A percentile compares a stretch with the other conserved stretches of the same genome.
Conservation (phyloP, 2,797 vertebrate genomes). For the Eulemur mongoz region DNA sequence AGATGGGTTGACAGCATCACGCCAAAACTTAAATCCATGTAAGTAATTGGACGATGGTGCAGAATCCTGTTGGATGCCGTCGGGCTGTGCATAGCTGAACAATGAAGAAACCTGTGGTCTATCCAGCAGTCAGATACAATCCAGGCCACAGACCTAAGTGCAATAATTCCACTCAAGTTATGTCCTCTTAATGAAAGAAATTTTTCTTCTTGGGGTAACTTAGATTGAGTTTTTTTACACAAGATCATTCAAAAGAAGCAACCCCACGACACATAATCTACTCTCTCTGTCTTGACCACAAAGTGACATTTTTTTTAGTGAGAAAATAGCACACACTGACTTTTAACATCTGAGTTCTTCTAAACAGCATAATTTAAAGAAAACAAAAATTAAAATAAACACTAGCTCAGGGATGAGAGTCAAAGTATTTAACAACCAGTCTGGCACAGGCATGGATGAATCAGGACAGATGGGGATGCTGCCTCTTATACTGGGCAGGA, state of each 20-base stretch:
- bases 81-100: background rate
- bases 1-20: background rate
- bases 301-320: background rate
- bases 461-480: background rate
- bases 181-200: background rate
- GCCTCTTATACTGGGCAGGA: background rate
- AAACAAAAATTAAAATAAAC: background rate
- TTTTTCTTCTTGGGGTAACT: background rate
- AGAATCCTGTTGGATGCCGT: accelerated
- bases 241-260: background rate
- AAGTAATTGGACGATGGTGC: background rate
- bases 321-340: background rate
- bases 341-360: background rate
- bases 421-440: background rate
- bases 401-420: background rate
- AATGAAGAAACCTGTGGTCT: background rate
- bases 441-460: background rate
- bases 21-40: background rate
- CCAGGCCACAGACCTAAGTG: background rate
- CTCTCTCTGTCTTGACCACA: background rate
- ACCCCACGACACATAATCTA: background rate
- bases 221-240: background rate
- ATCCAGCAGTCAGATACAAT: background rate
- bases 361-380: background rate
- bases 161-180: background rate